Conservation (phyloP, 2,113 vertebrate genomes). For the Actinemys pallida region DNA sequence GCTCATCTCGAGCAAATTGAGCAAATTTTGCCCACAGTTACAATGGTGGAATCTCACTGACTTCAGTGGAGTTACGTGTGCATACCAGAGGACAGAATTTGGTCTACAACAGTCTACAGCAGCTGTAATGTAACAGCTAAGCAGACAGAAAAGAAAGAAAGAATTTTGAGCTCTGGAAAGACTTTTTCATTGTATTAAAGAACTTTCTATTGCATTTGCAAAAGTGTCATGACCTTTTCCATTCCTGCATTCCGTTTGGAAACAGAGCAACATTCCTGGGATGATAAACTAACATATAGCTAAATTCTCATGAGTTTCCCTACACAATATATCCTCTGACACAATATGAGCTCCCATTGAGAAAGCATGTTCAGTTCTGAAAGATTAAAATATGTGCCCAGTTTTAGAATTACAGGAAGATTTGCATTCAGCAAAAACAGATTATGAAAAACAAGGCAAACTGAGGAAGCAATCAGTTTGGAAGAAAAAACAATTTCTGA, state of each 20-base stretch:
- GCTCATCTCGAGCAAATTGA: not conserved
- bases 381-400: not conserved
- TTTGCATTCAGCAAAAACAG: not conserved
- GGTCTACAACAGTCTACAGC: not conserved
- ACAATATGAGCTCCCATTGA: not conserved
- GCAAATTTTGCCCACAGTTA: not conserved
- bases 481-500: not conserved
- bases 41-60: not conserved
- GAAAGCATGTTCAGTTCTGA: not conserved
- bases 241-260: not conserved
- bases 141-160: not conserved
- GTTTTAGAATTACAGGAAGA: not conserved
- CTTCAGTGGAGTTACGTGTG: not conserved
- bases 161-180: not conserved
- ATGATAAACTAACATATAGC: not conserved
- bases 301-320: not conserved
- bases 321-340: not conserved
- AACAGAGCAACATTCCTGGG: not conserved
- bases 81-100: not conserved
- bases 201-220: not conserved
- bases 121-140: not conserved
- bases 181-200: not conserved
- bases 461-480: not conserved
- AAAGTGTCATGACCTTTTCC: not conserved
- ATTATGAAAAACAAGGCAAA: not conserved